Conservation (phyloP, 2,888 invertebrate genomes). For the Cancer borealis region DNA sequence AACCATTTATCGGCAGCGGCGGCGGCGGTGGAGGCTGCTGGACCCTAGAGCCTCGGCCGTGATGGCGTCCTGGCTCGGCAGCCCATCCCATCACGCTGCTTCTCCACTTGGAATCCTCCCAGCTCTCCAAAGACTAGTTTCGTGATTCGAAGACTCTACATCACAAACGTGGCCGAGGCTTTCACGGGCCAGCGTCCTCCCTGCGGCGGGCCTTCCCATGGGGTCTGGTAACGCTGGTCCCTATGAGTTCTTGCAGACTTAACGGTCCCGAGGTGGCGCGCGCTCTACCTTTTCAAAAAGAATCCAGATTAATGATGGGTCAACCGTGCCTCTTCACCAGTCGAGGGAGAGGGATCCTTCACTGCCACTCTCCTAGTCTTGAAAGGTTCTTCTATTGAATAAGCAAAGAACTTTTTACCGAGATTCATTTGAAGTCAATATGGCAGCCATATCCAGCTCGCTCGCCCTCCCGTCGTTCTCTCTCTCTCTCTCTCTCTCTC, state of each 20-base stretch:
- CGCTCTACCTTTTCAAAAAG: constrained; percentile 65
- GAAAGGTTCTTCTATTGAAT: constrained; percentile 56
- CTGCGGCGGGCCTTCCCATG: constrained; percentile 23
- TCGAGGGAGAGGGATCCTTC: constrained; percentile 54
- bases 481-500: constrained; percentile 53
- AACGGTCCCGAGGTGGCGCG: constrained; percentile 57
- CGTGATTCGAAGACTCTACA: background rate
- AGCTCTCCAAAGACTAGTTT: background rate
- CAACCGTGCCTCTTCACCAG: constrained; percentile 59
- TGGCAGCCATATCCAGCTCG: background rate
- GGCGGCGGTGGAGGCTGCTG: background rate
- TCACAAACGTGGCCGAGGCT: background rate
- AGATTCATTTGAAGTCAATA: constrained; percentile 60
- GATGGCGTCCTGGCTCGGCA: background rate
- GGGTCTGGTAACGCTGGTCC: constrained; percentile 52
- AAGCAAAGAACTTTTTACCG: constrained; percentile 50
- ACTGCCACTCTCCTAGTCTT: constrained; percentile 60
- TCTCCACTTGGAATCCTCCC: background rate
- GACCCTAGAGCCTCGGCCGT: background rate
- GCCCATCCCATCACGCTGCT: background rate
- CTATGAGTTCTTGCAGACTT: constrained; percentile 62
- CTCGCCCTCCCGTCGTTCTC: background rate
- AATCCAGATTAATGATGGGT: constrained; percentile 66
- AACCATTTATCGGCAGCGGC: constrained; percentile 28
- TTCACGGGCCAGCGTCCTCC: background rate